Percentiles rank a stretch among this genome's conserved stretches.
These are phyloP conservation scores for Aethes cnicana DNA, from an alignment of 2,888 invertebrate genomes.

Conservation along the genomic window DNA sequence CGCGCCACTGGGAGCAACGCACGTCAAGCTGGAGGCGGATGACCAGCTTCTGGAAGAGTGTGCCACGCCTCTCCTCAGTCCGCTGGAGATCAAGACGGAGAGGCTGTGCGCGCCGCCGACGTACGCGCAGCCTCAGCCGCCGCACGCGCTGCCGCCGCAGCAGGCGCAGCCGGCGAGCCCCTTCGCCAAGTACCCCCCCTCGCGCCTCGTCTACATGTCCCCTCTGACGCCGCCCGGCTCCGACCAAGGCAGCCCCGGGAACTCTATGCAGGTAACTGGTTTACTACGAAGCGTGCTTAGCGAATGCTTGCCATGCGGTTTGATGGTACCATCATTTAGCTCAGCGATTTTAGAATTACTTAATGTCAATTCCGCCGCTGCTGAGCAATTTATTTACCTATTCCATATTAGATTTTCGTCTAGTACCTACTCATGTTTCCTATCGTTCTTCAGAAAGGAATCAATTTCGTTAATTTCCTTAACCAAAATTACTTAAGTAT, in stretches of 20 bases:
- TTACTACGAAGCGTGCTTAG: constrained; percentile 43
- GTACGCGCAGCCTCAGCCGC: constrained; percentile 56
- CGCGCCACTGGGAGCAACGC: constrained; percentile 84
- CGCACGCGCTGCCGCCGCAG: constrained; percentile 51
- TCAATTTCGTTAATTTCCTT: no score
- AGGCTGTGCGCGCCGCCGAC: constrained; percentile 83
- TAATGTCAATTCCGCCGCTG: background rate
- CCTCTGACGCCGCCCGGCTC: constrained; percentile 94
- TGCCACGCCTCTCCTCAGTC: constrained; percentile 88
- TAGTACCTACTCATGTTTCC: no score
- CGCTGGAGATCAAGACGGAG: constrained; percentile 91
- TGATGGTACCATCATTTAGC: constrained; percentile 71
- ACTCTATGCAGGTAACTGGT: constrained; percentile 81
- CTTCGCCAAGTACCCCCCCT: constrained; percentile 73
- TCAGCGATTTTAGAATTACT: constrained; percentile 55
- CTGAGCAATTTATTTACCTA: background rate
- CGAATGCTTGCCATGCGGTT: constrained; percentile 55
- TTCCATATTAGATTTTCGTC: background rate
- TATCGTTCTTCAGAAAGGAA: no score
- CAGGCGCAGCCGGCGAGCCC: constrained; percentile 60
- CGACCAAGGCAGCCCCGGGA: constrained; percentile 92
- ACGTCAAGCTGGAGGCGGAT: constrained; percentile 91
- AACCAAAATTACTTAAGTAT: no score
- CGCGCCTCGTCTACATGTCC: constrained; percentile 87
- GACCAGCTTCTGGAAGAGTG: constrained; percentile 81